phyloP scores from a whole-genome alignment of 1,140 invertebrate genomes.

The Leucophenga varia region DNA sequence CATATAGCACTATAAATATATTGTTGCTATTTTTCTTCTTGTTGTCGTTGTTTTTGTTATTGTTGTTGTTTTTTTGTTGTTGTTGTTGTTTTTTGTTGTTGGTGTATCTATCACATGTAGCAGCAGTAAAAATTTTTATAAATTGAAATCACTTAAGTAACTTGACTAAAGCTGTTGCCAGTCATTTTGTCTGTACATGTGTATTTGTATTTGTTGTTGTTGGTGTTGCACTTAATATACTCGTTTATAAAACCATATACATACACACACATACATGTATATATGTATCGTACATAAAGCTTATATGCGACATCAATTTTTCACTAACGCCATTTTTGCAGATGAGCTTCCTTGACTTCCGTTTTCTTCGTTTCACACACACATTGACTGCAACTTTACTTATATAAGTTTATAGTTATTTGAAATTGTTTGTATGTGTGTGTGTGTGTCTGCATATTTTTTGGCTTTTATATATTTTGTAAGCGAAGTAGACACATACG shows the following conservation, averaged over 20 bases:
- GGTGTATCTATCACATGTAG: slow-evolving; percentile 10
- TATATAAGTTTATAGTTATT: too few relatives aligned
- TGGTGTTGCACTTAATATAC: not conserved
- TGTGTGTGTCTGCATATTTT: not conserved
- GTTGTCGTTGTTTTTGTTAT: too few relatives aligned
- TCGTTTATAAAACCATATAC: slow-evolving; percentile 5
- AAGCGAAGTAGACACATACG: too few relatives aligned
- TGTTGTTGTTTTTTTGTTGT: too few relatives aligned
- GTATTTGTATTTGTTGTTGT: not conserved
- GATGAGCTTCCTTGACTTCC: too few relatives aligned
- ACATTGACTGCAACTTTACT: too few relatives aligned
- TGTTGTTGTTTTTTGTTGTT: too few relatives aligned
- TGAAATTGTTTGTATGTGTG: not conserved
- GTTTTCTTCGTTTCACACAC: too few relatives aligned
- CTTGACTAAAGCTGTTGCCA: slow-evolving; percentile 8
- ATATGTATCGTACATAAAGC: not conserved
- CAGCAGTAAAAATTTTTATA: slow-evolving; percentile 17
- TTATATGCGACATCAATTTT: not conserved
- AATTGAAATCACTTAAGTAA: slow-evolving; percentile 32
- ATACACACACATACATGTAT: too few relatives aligned
- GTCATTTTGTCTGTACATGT: slow-evolving; percentile 2
- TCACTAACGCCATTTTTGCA: too few relatives aligned
- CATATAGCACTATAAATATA: too few relatives aligned
- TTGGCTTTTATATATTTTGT: not conserved
- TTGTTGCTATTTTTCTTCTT: too few relatives aligned